A percentile compares a stretch with the other conserved stretches of the same genome.
Evolutionary conservation across 2,113 vertebrate genomes (phyloP).

Genomic region (Arizona elegans): DNA sequence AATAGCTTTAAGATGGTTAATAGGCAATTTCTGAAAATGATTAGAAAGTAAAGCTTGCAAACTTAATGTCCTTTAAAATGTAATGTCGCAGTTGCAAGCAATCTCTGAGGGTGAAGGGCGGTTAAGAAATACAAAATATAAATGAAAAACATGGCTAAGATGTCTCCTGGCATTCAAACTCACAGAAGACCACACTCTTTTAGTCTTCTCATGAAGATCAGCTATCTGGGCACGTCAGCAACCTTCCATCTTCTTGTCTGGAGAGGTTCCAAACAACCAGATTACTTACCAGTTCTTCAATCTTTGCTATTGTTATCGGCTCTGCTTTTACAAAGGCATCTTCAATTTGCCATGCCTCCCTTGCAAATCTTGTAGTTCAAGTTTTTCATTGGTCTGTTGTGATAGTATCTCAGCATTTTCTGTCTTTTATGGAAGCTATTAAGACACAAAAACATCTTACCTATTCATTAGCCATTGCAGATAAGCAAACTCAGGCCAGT

Average conservation of each 20-base stretch:
- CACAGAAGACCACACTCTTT: neutral
- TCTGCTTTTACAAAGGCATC: neutral
- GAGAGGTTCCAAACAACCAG: neutral
- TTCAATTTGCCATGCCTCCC: neutral
- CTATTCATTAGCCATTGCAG: neutral
- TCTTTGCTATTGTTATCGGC: neutral
- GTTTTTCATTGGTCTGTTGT: neutral
- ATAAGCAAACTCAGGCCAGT: neutral
- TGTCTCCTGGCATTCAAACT: neutral
- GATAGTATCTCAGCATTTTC: constrained; percentile 4
- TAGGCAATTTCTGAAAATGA: neutral
- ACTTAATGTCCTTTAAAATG: neutral
- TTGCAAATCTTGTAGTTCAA: neutral
- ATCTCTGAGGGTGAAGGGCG: neutral
- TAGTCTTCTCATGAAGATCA: neutral
- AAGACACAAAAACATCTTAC: neutral
- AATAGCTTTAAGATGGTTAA: neutral
- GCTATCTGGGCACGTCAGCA: neutral
- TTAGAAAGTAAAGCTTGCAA: neutral
- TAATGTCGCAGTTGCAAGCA: neutral
- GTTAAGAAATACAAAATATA: neutral
- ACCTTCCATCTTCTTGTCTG: neutral
- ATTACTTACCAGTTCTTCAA: neutral
- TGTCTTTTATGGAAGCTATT: neutral
- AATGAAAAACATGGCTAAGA: neutral